Evolutionary conservation across 2,888 invertebrate species (phyloP), one percentile per base, ranked within the genome.

Genomic region (Ophion ellenae): DNA sequence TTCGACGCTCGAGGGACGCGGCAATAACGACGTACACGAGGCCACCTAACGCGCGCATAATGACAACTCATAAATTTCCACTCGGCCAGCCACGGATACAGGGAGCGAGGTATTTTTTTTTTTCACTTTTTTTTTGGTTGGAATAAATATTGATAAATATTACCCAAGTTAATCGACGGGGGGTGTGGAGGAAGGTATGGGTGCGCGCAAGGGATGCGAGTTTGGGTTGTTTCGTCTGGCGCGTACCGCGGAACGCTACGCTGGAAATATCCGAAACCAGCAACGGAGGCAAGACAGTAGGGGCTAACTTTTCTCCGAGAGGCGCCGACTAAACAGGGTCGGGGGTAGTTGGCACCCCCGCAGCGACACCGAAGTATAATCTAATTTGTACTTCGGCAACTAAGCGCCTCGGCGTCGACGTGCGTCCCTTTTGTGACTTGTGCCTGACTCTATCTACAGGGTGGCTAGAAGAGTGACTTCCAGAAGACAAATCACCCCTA

Each of bases 361-460:
- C 89, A 89, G 93, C 91, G 92, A 91, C 91, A 90, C 87, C 81
- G 81, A 84, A 88, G 91, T 90, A 90, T 93, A 91, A 93, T 93
- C 92, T 92, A 92, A 93, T 93, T 92, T 93, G 92, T 92, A 92
- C 90, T 92, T 92, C 84, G 90, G 88, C 90, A 89, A 90, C 90
- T 90, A 90, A 91, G 89, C 89, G 83, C 83, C 80, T 83, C 85
- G 83, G 70, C 63, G 80, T 71, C 85, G 83, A 79, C 82, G 85
- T 80, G 85, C 73, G 63, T 80, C 75, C 53, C 64, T 57, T 63
- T 17, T 40, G 32, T 20, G 32, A 24, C 36, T 32, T 71, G 28
- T 63, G 11, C 47, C 47, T 47, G 4, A 2, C 14, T 47, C 7
- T 47, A 10, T 47, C 3, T 53, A 53, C 53, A 17, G 53, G 53